Evolutionary conservation across 2,113 vertebrate genomes (phyloP), one percentile per base, ranked within the genome.

Genomic region (Gymnarchus niloticus): DNA sequence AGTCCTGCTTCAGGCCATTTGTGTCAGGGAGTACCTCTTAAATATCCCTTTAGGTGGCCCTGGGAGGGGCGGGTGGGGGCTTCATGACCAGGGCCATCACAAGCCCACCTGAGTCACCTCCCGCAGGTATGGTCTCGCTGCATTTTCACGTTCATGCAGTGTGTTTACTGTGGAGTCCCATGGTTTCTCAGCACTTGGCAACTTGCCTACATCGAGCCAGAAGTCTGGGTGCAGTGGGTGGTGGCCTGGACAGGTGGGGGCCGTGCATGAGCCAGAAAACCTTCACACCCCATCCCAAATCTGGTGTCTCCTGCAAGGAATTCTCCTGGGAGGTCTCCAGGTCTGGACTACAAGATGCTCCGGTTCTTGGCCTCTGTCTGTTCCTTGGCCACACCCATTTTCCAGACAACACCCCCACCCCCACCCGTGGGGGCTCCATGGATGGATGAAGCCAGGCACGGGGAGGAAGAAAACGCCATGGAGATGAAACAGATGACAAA

Each of bases 401-500:
- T 12, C 84, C 52, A 57, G 52, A 57, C 82, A 51, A 85, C 51
- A 2, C 37, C 84, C 21, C 23, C 23, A 17, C 23, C 41, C 51
- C 28, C 51, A 54, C 51, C 89, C 86, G 85, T 91, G 88, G 89
- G 87, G 88, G 89, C 87, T 92, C 88, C 90, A 90, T 10, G 85
- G 85, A 90, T 91, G 88, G 89, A 28, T 85, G 57, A 17, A 86
- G 81, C 90, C 89, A 10, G 54, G 89, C 91, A 90, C 85, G 85
- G 89, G 57, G 87, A 56, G 89, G 90, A 87, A 88, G 77, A 88
- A 88, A 87, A 88, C 87, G 88, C 88, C 76, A 23, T 10, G 81
- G 76, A 89, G 93, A 94, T 92, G 92, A 94, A 94, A 92, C 90
- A 92, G 87, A 89, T 91, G 91, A 92, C 88, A 91, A 92, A 89